phyloP scores from a whole-genome alignment of 2,797 vertebrate genomes.

The Chiroxiphia lanceolata region DNA sequence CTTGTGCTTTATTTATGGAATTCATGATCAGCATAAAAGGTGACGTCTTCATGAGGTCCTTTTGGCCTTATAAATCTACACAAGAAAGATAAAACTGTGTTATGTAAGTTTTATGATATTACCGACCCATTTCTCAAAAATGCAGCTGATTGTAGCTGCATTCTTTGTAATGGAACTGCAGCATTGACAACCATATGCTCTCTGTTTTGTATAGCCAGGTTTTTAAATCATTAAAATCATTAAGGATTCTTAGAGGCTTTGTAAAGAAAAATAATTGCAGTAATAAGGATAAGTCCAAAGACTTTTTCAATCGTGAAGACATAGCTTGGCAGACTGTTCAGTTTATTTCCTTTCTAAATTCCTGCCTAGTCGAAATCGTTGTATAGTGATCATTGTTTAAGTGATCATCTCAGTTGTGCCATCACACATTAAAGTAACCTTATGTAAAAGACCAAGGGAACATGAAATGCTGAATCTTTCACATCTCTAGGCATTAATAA shows the following conservation, averaged over 20 bases:
- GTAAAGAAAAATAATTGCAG: conserved; percentile 27
- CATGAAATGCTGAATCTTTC: not conserved
- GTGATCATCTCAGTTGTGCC: not conserved
- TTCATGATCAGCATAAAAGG: not conserved
- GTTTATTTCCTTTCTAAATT: conserved; percentile 15
- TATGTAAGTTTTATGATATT: not conserved
- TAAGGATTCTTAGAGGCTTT: conserved; percentile 10
- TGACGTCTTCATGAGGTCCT: not conserved
- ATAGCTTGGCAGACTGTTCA: not conserved
- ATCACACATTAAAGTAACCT: not conserved
- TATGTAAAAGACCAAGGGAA: not conserved
- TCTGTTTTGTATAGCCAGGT: conserved; percentile 21
- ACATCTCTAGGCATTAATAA: not conserved
- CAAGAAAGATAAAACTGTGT: not conserved
- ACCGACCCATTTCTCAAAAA: not conserved
- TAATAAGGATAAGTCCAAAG: conserved; percentile 11
- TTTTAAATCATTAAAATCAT: conserved; percentile 46
- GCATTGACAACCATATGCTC: not conserved
- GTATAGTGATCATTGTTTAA: not conserved
- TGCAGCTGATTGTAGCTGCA: not conserved
- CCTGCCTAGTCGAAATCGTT: not conserved
- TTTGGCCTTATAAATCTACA: not conserved
- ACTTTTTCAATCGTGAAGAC: not conserved
- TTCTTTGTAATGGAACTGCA: conserved; percentile 9
- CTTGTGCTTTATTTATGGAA: not conserved